Percentiles rank a stretch among this genome's conserved stretches.
Conservation (phyloP, 2,888 invertebrate species). For the Ophion costatus region DNA sequence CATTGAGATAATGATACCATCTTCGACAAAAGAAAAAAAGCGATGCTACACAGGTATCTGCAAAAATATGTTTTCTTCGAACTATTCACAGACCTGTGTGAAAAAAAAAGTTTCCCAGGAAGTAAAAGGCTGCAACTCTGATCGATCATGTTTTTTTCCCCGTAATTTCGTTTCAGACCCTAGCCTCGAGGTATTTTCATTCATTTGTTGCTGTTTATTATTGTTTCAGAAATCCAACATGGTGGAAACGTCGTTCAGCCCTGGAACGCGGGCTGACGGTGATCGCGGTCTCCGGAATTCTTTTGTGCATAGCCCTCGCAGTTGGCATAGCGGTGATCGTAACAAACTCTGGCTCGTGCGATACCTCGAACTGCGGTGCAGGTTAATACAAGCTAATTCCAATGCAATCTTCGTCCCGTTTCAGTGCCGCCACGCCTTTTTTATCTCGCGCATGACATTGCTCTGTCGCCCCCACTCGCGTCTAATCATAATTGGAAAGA, state of each 20-base stretch:
- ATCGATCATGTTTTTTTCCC: background rate
- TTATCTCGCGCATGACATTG: background rate
- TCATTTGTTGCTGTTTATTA: conserved; percentile 11
- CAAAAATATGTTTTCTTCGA: background rate
- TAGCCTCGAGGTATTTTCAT: background rate
- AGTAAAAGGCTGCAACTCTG: background rate
- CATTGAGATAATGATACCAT: background rate
- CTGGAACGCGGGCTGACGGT: conserved; percentile 89
- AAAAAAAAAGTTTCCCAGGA: background rate
- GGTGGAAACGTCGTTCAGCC: conserved; percentile 91
- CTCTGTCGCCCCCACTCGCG: background rate
- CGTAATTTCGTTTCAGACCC: background rate
- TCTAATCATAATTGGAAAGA: too few relatives aligned
- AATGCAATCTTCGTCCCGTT: background rate
- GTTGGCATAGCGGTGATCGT: conserved; percentile 83
- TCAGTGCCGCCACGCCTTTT: background rate
- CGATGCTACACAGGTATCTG: background rate
- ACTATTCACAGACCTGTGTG: background rate
- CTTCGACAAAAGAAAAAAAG: background rate
- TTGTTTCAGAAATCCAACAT: conserved; percentile 89
- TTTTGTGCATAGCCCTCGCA: conserved; percentile 87
- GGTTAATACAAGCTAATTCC: conserved; percentile 66
- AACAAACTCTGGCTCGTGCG: conserved; percentile 73
- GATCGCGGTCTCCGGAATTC: conserved; percentile 86
- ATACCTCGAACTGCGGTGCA: conserved; percentile 61